phyloP scores from a whole-genome alignment of 2,888 invertebrate genomes.

The Vanessa cardui region DNA sequence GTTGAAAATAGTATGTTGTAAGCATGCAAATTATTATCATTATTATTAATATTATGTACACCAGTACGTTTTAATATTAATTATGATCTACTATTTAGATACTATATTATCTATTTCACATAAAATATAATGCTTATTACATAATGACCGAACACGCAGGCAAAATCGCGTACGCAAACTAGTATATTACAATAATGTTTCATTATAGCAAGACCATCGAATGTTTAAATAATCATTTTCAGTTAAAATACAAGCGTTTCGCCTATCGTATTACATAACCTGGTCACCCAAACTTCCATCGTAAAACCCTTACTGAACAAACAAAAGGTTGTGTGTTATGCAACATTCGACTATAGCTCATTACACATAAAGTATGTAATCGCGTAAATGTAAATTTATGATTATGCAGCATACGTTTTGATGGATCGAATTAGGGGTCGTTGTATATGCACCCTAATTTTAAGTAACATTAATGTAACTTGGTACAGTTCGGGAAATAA shows the following conservation, averaged over 20 bases:
- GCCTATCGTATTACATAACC: constrained; percentile 2
- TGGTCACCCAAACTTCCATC: not conserved
- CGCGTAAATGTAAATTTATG: not conserved
- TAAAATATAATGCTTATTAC: too few relatives aligned
- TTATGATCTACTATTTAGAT: too few relatives aligned
- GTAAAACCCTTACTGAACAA: constrained; percentile 8
- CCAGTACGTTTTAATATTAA: too few relatives aligned
- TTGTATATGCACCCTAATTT: constrained; percentile 26
- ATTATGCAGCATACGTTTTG: constrained; percentile 7
- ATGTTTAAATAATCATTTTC: too few relatives aligned
- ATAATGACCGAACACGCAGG: too few relatives aligned
- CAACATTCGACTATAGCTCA: not conserved
- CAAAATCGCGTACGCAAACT: too few relatives aligned
- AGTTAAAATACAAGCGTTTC: not conserved
- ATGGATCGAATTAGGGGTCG: constrained; percentile 17
- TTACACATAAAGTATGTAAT: not conserved
- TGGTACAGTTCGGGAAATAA: not conserved
- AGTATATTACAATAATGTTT: too few relatives aligned
- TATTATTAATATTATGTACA: too few relatives aligned
- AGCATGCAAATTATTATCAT: too few relatives aligned
- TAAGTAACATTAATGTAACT: not conserved
- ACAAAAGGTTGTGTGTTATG: not conserved
- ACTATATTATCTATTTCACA: too few relatives aligned
- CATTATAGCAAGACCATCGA: too few relatives aligned
- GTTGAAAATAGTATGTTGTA: too few relatives aligned